These are phyloP conservation scores for Myrmophylax atrothorax DNA, from an alignment of 2,113 vertebrate species.

Conservation along the genomic window DNA sequence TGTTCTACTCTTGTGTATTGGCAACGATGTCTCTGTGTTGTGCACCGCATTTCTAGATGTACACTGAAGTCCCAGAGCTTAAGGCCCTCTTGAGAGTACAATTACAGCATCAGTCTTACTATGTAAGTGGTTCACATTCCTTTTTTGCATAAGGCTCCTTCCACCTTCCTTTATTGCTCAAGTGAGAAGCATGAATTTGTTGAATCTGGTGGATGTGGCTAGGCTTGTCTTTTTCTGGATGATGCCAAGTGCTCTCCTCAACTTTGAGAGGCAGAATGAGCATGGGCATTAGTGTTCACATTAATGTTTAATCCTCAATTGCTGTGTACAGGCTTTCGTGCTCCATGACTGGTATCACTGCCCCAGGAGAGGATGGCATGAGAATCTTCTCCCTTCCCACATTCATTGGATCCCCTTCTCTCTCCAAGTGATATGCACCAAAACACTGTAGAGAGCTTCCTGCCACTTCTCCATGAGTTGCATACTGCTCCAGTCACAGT, in stretches of 20 bases:
- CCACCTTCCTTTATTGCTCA: not conserved
- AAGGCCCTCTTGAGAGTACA: not conserved
- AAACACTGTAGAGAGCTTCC: not conserved
- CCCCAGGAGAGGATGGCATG: not conserved
- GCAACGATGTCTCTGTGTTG: not conserved
- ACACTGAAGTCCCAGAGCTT: not conserved
- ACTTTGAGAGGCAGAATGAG: not conserved
- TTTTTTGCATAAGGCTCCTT: not conserved
- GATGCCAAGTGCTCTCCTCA: not conserved
- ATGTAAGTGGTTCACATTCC: fast-evolving
- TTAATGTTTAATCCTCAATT: not conserved
- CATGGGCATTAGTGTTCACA: not conserved
- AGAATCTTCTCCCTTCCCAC: not conserved
- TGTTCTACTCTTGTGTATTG: not conserved
- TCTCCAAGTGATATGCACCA: not conserved
- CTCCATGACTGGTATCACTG: not conserved
- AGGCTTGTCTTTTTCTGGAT: not conserved
- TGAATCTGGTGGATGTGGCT: not conserved
- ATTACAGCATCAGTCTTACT: not conserved
- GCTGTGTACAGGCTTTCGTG: not conserved
- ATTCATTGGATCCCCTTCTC: fast-evolving
- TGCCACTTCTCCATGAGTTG: not conserved
- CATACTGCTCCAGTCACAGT: not conserved
- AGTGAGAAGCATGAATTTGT: not conserved
- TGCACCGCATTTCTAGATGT: not conserved